Percentiles rank a stretch among this genome's conserved stretches.
Evolutionary conservation across 2,888 invertebrate species (phyloP).

Genomic region (Terebella lapidaria): DNA sequence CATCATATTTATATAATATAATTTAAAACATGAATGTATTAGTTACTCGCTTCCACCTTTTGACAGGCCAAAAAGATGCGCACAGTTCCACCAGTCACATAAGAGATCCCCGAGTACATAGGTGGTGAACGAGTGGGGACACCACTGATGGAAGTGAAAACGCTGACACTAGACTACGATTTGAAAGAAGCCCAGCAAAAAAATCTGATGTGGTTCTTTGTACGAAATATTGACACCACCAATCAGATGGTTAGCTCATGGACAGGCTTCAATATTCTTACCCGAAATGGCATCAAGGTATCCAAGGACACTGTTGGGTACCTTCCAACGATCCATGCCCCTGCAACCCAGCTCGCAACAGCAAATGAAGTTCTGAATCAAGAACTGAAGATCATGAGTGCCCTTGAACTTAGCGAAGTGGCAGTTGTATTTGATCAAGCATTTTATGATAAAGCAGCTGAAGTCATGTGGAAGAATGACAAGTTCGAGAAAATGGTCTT

Average conservation of each 20-base stretch:
- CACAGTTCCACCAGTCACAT: too few species aligned
- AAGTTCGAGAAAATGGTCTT: slow-evolving; percentile 15
- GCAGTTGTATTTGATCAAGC: slow-evolving; percentile 22
- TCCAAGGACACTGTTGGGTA: slow-evolving; percentile 11
- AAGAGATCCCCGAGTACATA: too few species aligned
- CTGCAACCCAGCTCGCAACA: slow-evolving; percentile 15
- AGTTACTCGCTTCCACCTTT: too few species aligned
- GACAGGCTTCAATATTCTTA: slow-evolving; percentile 2
- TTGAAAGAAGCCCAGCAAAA: background rate
- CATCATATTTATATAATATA: too few species aligned
- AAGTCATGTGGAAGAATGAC: slow-evolving; percentile 25
- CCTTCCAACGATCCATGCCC: slow-evolving; percentile 13
- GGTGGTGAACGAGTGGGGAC: too few species aligned
- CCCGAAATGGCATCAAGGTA: background rate
- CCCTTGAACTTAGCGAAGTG: slow-evolving; percentile 6
- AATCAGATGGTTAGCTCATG: background rate
- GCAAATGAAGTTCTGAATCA: slow-evolving; percentile 13
- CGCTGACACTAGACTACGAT: too few species aligned
- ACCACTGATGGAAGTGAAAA: too few species aligned
- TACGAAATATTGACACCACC: background rate
- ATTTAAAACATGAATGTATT: too few species aligned
- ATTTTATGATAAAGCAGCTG: slow-evolving; percentile 26
- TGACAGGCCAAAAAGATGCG: too few species aligned
- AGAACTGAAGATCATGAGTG: slow-evolving; percentile 11
- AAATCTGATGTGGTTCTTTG: background rate